phyloP scores from a whole-genome alignment of 1,140 invertebrate genomes.

The Drosophila cardini region DNA sequence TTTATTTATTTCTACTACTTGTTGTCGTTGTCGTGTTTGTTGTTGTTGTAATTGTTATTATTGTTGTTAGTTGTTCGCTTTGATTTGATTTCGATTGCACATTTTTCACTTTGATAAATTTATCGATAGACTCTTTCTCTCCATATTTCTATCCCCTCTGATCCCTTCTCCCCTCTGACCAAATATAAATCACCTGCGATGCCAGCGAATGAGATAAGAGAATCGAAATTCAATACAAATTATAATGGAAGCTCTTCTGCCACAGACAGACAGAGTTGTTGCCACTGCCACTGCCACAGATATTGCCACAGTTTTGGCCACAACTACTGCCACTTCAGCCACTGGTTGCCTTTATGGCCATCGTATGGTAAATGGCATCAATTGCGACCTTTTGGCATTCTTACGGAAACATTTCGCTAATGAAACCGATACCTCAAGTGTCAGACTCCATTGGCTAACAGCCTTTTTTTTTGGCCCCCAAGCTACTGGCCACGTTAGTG shows the following conservation, averaged over 20 bases:
- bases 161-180: slow-evolving; percentile 15
- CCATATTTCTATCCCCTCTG: neutral
- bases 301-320: slow-evolving; percentile 40
- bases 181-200: slow-evolving; percentile 68
- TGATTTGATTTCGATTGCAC: slow-evolving; percentile 77
- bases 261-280: slow-evolving; percentile 15
- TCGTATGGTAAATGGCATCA: slow-evolving; percentile 77
- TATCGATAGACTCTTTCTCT: slow-evolving; percentile 49
- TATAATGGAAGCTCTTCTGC: slow-evolving; percentile 49
- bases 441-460: slow-evolving; percentile 38
- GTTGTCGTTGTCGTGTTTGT: slow-evolving; percentile 24
- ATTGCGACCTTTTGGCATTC: slow-evolving; percentile 82
- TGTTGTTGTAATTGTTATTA: slow-evolving; percentile 21
- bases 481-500: slow-evolving; percentile 50
- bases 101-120: slow-evolving; percentile 82
- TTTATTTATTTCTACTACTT: slow-evolving; percentile 29
- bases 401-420: slow-evolving; percentile 81
- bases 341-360: slow-evolving; percentile 37
- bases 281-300: slow-evolving; percentile 31
- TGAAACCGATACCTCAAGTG: slow-evolving; percentile 82
- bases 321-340: slow-evolving; percentile 18
- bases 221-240: slow-evolving; percentile 69
- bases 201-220: slow-evolving; percentile 49
- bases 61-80: slow-evolving; percentile 43
- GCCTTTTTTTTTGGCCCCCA: too few species aligned